Percentiles rank a stretch among this genome's conserved stretches.
Evolutionary conservation across 2,888 invertebrate genomes (phyloP).

Genomic region (Nysson spinosus): DNA sequence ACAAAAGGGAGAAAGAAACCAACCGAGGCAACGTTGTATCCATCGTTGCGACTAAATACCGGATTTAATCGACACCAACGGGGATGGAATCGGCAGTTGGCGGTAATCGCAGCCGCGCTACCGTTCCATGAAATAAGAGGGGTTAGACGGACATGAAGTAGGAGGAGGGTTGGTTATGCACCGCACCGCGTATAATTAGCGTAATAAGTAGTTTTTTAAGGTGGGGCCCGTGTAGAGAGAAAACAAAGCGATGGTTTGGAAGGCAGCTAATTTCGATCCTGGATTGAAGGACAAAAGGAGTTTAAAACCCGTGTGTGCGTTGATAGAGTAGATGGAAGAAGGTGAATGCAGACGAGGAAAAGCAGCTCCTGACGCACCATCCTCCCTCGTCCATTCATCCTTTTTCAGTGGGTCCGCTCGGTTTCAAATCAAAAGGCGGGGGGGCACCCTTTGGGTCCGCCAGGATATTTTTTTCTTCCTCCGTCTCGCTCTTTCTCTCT

Average conservation of each 20-base stretch:
- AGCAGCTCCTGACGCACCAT: slow-evolving; percentile 63
- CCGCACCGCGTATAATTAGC: slow-evolving; percentile 74
- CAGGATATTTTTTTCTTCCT: slow-evolving; percentile 53
- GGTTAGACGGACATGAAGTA: slow-evolving; percentile 9
- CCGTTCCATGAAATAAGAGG: slow-evolving; percentile 43
- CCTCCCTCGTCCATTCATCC: slow-evolving; percentile 73
- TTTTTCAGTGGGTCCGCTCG: slow-evolving; percentile 60
- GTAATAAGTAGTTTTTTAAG: slow-evolving; percentile 76
- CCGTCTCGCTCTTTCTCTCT: slow-evolving; percentile 37
- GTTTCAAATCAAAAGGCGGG: slow-evolving; percentile 69
- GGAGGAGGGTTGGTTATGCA: slow-evolving; percentile 40
- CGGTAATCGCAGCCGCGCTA: slow-evolving; percentile 62
- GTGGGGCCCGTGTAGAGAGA: slow-evolving; percentile 67
- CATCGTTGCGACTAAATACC: slow-evolving; percentile 53
- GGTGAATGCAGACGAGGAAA: slow-evolving; percentile 46
- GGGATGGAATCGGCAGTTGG: slow-evolving; percentile 70
- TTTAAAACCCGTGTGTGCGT: slow-evolving; percentile 43
- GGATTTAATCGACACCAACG: slow-evolving; percentile 60
- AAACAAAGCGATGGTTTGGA: slow-evolving; percentile 73
- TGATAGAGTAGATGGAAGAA: slow-evolving; percentile 25
- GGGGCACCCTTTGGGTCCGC: slow-evolving; percentile 69
- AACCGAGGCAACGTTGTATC: slow-evolving; percentile 40
- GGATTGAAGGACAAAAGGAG: slow-evolving; percentile 68
- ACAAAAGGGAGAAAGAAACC: slow-evolving; percentile 18
- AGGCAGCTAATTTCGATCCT: slow-evolving; percentile 74